Evolutionary conservation across 2,113 vertebrate genomes (phyloP), one percentile per base, ranked within the genome.

Genomic region (Mystacornis crossleyi): DNA sequence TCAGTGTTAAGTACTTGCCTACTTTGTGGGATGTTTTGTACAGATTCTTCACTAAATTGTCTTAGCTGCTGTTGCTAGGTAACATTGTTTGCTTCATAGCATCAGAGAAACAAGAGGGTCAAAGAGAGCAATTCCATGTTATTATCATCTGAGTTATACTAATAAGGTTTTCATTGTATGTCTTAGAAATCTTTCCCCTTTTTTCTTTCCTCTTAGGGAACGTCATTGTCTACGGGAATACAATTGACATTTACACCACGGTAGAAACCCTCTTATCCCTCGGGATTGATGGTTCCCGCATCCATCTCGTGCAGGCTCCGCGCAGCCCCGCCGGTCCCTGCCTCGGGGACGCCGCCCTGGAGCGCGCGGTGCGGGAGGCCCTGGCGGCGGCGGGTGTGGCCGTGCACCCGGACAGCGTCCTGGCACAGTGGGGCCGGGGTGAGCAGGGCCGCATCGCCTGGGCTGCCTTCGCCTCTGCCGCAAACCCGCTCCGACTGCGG

Each of bases 191-290:
- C 77, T 86, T 75, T 16, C 36, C 51, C 38, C 31, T 42, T 78
- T 57, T 88, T 73, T 54, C n/a, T 74, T 42, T 67, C 50, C 73
- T 90, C 89, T 89, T 84, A 99, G 99, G 98, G 81, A 97, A 98
- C 14, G 58, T 98, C 70, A 97, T 99, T 67, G 97, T 99, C 84
- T 99, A 99, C 25, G 99, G 99, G 57, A 98, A 98, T 95, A 98
- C 97, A 93, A 79, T 99, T 8, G 99, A 99, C 26, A 94, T 96
- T 71, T 99, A 98, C 97, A 99, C 98, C 79, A 97, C 98, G 0
- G 92, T 98, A 78, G 98, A 99, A 96, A 89, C 96, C 10, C 97
- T 99, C 78, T 97, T 99, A 29, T 45, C 93, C 80, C 87, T 99
- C 1, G 98, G 99, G 12, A 85, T 99, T 14, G 86, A 8, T 5